A percentile compares a stretch with the other conserved stretches of the same genome.
These are phyloP conservation scores for Andrena hattorfiana DNA, from an alignment of 2,888 invertebrate genomes.

Conservation along the genomic window DNA sequence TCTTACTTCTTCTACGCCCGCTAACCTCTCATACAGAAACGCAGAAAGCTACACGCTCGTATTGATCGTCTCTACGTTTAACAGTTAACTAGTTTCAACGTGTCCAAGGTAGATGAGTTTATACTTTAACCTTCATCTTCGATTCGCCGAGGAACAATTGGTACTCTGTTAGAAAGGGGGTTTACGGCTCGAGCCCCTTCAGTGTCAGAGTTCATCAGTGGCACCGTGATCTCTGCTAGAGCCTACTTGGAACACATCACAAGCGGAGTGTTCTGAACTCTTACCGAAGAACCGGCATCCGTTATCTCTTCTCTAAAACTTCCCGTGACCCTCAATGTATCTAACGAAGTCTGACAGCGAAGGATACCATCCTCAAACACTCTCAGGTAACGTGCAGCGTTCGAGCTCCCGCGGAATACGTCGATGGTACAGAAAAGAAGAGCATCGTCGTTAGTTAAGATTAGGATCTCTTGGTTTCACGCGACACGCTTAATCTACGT, in stretches of 20 bases:
- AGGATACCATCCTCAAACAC: conserved; percentile 1
- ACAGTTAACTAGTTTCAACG: conserved; percentile 26
- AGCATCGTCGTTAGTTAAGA: conserved; percentile 32
- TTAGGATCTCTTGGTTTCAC: conserved; percentile 33
- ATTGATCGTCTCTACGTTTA: conserved; percentile 37
- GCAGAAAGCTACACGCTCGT: conserved; percentile 45
- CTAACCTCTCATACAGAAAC: conserved; percentile 31
- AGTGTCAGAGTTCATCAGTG: conserved; percentile 3
- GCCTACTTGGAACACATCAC: no score
- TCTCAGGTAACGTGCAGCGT: conserved; percentile 35
- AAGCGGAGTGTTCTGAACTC: no score
- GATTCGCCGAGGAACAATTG: conserved; percentile 25
- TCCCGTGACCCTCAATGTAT: neutral
- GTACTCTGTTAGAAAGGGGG: conserved; percentile 6
- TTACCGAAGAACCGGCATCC: no score
- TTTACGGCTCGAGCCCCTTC: neutral
- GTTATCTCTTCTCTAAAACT: neutral
- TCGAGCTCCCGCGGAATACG: conserved; percentile 15
- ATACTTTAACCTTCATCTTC: neutral
- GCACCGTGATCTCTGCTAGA: neutral
- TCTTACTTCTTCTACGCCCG: conserved; percentile 16
- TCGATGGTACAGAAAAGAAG: conserved; percentile 27
- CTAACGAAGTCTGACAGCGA: conserved; percentile 15
- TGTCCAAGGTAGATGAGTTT: conserved; percentile 20
- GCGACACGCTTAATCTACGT: conserved; percentile 74